Evolutionary conservation across 1,140 invertebrate genomes (phyloP), one percentile per base, ranked within the genome.

Genomic region (Plectrocnemia conspersa): DNA sequence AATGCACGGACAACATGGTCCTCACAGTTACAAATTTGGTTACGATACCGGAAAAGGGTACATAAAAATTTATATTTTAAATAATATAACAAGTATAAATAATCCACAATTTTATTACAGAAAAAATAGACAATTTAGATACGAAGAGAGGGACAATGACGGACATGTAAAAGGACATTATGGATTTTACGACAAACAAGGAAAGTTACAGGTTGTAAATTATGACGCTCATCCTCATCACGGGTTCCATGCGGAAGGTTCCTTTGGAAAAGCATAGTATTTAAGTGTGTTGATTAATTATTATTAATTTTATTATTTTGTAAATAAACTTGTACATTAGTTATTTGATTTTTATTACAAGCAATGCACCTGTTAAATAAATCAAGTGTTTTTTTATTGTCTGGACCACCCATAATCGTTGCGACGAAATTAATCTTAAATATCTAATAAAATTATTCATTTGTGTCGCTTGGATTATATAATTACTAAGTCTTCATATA

Each of bases 21-120:
- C 89, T 1, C 78, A 87, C 60, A 88, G 85, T 40, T 93, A 92
- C 67, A 83, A 89, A 67, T 92, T 90, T 71, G 89, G 89, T 55
- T 92, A 81, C 68, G 88, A 92, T 65, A 92, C 89, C 24, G 90
- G 89, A 57, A 82, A 84, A 71, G 87, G 88, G 88, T 90, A 76
- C 82, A 71, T 67, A 32, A 44, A 22, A 40, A 52, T 36, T 25
- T 27, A 13, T 24, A 41, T 50, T 15, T 35, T 10, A n/a, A 52
- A 4, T 63, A 45, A 61, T 44, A 32, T 11, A 48, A 55, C 56
- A 24, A 54, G 35, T 60, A 29, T 19, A 1, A 29, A 58, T 40
- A 58, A 56, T 40, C 55, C 36, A 32, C 13, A 42, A 15, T 32
- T 64, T 58, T 58, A 58, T 36, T 66, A 58, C 72, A 92, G 86